These are phyloP conservation scores for Drosophila trapezifrons DNA, from an alignment of 1,140 invertebrate species.

Conservation along the genomic window DNA sequence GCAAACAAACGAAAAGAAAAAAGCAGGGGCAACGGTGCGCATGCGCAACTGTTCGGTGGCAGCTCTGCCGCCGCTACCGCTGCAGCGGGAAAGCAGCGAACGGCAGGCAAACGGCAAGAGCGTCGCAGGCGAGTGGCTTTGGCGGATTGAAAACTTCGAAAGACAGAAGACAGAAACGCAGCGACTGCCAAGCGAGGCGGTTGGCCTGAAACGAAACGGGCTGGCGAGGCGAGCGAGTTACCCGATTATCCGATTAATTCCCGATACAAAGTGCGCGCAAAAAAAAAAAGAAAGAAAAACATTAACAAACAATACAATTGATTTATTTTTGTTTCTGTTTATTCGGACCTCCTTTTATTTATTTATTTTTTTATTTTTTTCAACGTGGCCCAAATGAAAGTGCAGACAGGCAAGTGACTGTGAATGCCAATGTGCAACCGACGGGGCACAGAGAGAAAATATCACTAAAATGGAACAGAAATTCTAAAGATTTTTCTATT, in stretches of 20 bases:
- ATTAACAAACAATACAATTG: conserved; percentile 28
- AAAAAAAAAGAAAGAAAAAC: not conserved
- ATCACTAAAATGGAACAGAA: not conserved
- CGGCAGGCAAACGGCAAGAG: conserved; percentile 42
- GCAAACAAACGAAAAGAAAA: conserved; percentile 3
- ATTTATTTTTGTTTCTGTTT: conserved; percentile 41
- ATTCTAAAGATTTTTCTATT: not conserved
- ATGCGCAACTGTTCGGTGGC: conserved; percentile 34
- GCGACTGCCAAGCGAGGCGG: conserved; percentile 81
- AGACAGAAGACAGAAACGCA: conserved; percentile 62
- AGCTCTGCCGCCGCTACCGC: conserved; percentile 9
- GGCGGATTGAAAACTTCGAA: conserved; percentile 56
- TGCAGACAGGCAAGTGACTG: conserved; percentile 48
- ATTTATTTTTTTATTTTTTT: conserved; percentile 15
- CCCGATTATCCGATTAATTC: conserved; percentile 23
- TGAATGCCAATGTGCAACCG: conserved; percentile 44
- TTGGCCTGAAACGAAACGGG: conserved; percentile 51
- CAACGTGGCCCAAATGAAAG: conserved; percentile 64
- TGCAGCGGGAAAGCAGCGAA: conserved; percentile 33
- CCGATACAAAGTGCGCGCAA: conserved; percentile 15
- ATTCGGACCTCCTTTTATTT: not conserved
- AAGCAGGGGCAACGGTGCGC: conserved; percentile 24
- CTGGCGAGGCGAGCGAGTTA: conserved; percentile 30
- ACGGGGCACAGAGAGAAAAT: conserved; percentile 16
- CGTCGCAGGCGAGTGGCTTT: conserved; percentile 73